Conservation (phyloP, 35 echinoderm and acorn worm species). For the Lytechinus variegatus region DNA sequence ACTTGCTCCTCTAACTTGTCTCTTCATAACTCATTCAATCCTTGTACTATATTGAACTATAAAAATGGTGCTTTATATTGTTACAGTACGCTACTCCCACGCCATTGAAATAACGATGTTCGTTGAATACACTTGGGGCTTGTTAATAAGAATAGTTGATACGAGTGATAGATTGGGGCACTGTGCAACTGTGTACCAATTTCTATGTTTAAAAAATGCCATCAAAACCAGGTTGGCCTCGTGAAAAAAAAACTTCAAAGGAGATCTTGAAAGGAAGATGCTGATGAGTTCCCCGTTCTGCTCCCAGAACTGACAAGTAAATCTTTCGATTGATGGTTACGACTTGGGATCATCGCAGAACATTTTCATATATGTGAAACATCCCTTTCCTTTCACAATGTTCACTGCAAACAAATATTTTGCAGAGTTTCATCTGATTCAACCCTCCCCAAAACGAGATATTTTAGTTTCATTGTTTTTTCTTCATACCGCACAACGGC, state of each 20-base stretch:
- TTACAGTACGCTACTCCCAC: not conserved
- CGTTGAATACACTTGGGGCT: not conserved
- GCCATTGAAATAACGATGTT: not conserved
- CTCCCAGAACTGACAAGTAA: not conserved
- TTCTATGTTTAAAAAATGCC: not conserved
- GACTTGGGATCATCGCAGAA: not conserved
- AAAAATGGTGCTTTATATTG: not conserved
- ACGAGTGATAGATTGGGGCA: not conserved
- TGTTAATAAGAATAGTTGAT: not conserved
- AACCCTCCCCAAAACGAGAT: no score
- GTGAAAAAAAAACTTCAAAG: not conserved
- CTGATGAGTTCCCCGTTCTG: not conserved
- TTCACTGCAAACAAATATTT: no score
- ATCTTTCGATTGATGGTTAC: constrained; percentile 19
- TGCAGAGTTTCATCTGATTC: no score
- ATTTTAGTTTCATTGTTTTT: no score
- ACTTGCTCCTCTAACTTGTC: not conserved
- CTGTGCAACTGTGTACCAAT: not conserved
- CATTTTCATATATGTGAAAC: not conserved
- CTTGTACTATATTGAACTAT: not conserved
- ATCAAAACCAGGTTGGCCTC: not conserved
- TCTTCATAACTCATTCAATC: not conserved
- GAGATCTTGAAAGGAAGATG: not conserved
- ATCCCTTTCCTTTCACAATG: not conserved
- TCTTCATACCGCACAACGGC: no score